Base-by-base conservation (phyloP, 2,888 invertebrate species). In the Phengaris alcon region DNA sequence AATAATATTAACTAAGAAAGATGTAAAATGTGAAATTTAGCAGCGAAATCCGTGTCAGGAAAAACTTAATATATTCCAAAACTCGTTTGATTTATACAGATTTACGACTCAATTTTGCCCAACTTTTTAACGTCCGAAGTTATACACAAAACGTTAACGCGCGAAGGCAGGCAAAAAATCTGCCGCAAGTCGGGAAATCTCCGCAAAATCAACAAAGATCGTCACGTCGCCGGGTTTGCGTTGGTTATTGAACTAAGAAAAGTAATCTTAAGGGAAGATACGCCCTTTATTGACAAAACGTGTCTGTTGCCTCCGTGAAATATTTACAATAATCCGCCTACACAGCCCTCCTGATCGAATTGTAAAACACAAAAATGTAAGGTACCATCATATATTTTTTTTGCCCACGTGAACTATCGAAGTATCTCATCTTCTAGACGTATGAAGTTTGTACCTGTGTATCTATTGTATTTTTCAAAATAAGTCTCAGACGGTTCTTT, bases 281-380 rank as follows among this genome's bases (percentile, higher is more conserved):
- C 81, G 82, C 83, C 86, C 84, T 83, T 87, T 91, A 90, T 91
- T 91, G 90, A 91, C 90, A 87, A 88, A 87, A 90, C 91, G 89
- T 89, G 90, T 87, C 84, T 85, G 86, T 85, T 85, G 82, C 85
- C 78, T 78, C 80, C 81, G 77, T 79, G 80, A 87, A 89, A 88
- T 87, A 86, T 87, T 86, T 85, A 85, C 88, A 86, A 84, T 87
- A 89, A 88, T 88, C 86, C 83, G 77, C 79, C 75, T 22, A 0
- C 74, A 79, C 77, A 81, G 77, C 81, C 78, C 78, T 80, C 81
- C 78, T 81, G 81, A 82, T 80, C 80, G 81, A 84, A 83, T 84
- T 84, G 78, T 77, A 77, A 81, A 78, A 80, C 79, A 80, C 77
- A 74, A 78, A 75, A 76, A 55, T 74, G 52, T 48, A 22, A 73